Evolutionary conservation across 2,888 invertebrate species (phyloP).

Genomic region (Drosophila atripex): DNA sequence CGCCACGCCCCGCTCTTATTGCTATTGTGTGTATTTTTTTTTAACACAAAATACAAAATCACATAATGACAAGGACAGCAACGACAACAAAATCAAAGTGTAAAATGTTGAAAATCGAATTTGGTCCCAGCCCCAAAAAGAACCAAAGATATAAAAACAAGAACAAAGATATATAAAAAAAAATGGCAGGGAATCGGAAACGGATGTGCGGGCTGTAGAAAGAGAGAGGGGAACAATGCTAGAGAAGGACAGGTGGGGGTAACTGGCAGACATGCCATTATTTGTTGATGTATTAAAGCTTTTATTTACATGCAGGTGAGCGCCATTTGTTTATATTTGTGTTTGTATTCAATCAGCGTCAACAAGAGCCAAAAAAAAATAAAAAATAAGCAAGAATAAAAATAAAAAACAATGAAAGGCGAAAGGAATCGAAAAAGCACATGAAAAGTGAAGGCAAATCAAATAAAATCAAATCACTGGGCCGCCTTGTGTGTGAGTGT

Average conservation of each 20-base stretch:
- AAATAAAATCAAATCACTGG: conserved; percentile 65
- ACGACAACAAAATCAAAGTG: conserved; percentile 57
- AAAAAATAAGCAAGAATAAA: conserved; percentile 3
- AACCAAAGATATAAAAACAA: conserved; percentile 25
- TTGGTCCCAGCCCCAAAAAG: conserved; percentile 46
- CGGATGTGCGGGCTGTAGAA: conserved; percentile 38
- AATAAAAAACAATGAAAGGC: conserved; percentile 15
- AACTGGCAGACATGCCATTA: conserved; percentile 65
- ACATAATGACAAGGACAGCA: conserved; percentile 56
- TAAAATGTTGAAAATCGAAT: conserved; percentile 76
- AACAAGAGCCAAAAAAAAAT: conserved; percentile 39
- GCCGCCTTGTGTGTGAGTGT: conserved; percentile 20
- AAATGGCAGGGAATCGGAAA: conserved; percentile 35
- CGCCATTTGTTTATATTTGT: conserved; percentile 70
- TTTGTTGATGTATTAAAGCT: conserved; percentile 74
- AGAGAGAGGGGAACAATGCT: conserved; percentile 6
- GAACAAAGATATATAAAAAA: conserved; percentile 19
- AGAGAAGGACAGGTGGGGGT: conserved; percentile 13
- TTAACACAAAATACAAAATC: conserved; percentile 52
- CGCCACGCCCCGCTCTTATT: conserved; percentile 5
- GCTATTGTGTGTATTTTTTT: conserved; percentile 40
- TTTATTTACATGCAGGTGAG: conserved; percentile 72
- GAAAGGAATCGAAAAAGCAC: conserved; percentile 42
- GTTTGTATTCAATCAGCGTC: conserved; percentile 81
- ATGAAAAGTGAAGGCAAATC: conserved; percentile 64